Conservation (phyloP, 2,888 invertebrate species). For the Bugulina stolonifera region DNA sequence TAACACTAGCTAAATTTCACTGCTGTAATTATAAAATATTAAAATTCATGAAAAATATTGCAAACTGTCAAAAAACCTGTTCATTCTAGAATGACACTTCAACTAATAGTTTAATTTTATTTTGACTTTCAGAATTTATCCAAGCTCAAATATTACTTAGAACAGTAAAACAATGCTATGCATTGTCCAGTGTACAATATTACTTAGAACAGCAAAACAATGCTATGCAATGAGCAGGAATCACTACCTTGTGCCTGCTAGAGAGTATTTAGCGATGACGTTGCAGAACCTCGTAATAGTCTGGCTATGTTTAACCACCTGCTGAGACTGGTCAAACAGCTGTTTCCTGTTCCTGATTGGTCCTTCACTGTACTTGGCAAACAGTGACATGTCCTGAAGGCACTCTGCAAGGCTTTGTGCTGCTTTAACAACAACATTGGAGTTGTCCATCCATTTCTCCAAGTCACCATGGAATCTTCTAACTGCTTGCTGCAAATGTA, state of each 20-base stretch:
- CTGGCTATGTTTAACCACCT: not conserved
- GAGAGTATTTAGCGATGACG: slow-evolving; percentile 16
- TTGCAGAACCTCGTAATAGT: slow-evolving; percentile 2
- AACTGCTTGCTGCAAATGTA: slow-evolving; percentile 3
- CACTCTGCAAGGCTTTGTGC: not conserved
- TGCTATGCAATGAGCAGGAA: no score
- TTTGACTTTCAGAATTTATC: no score
- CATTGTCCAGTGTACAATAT: no score
- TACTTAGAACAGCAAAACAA: no score
- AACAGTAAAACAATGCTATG: no score
- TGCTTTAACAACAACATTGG: not conserved
- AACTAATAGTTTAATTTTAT: no score
- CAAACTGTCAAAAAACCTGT: no score
- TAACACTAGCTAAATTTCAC: no score
- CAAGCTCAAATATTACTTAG: no score
- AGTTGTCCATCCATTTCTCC: slow-evolving; percentile 1
- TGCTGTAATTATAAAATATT: no score
- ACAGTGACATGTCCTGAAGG: slow-evolving; percentile 20
- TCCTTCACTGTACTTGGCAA: slow-evolving; percentile 8
- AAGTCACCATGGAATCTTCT: not conserved
- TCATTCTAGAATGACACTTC: no score
- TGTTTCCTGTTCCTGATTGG: not conserved
- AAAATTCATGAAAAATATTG: no score
- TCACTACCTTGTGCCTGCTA: not conserved
- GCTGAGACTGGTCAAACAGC: slow-evolving; percentile 4